Percentiles rank a stretch among this genome's conserved stretches.
Evolutionary conservation across 2,888 invertebrate genomes (phyloP).

Genomic region (Drosophila engyochracea): DNA sequence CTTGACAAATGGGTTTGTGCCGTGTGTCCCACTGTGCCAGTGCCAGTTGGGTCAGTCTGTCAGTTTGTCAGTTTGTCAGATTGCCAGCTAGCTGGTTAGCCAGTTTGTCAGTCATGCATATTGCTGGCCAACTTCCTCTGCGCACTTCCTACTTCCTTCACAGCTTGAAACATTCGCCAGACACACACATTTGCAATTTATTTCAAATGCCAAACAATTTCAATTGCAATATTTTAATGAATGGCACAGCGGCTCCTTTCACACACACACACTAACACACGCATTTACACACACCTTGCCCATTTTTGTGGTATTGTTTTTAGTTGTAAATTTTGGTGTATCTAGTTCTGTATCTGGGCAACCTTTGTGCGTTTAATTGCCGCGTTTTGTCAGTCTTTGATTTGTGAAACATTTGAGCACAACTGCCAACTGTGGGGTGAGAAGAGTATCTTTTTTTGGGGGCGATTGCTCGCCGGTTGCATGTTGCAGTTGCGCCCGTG

Average conservation of each 20-base stretch:
- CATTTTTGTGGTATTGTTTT: conserved; percentile 59
- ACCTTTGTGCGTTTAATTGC: conserved; percentile 33
- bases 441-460: not conserved
- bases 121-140: conserved; percentile 47
- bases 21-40: conserved; percentile 50
- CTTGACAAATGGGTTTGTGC: conserved; percentile 75
- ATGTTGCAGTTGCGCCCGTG: conserved; percentile 38
- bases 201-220: conserved; percentile 75
- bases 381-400: conserved; percentile 37
- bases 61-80: conserved; percentile 20
- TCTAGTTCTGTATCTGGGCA: conserved; percentile 9
- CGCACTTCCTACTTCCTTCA: conserved; percentile 75
- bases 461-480: conserved; percentile 15
- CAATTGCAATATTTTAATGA: conserved; percentile 69
- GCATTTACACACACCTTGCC: conserved; percentile 38
- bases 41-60: conserved; percentile 44
- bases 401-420: conserved; percentile 35
- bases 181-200: conserved; percentile 79
- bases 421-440: not conserved
- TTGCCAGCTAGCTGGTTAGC: not conserved
- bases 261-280: conserved; percentile 24
- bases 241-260: conserved; percentile 63
- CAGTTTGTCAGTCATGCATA: conserved; percentile 34
- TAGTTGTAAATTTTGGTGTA: conserved; percentile 3
- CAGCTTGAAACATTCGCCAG: conserved; percentile 59